Base-by-base conservation (phyloP, 2,888 invertebrate genomes). In the Salpingus planirostris region DNA sequence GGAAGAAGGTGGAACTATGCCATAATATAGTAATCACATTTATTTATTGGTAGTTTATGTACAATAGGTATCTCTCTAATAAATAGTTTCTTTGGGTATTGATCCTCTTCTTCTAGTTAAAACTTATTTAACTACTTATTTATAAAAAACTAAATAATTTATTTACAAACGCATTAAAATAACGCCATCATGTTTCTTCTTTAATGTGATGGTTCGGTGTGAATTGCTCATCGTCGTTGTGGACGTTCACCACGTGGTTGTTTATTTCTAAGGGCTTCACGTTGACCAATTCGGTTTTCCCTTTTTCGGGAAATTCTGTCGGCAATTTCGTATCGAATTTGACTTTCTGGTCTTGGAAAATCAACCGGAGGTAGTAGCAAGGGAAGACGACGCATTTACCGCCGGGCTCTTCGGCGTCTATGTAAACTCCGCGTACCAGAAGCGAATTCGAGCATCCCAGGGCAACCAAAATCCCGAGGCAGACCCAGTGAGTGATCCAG, bases 391-490 rank as follows among this genome's bases (percentile, higher is more conserved):
- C 84, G 55, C 88, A 86, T 49, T 85, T 79, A 10, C 86, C 85
- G 1, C 79, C 81, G 0, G 80, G 78, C 47, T 87, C 87, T 50
- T 88, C 87, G 0, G 83, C 89, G 61, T 90, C 90, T 31, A 89
- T 85, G 62, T 84, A 87, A 2, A 90, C 87, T 0, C 90, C 91
- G 24, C 89, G 73, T 2, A 89, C 89, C 40, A 90, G 70, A 30
- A 90, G 73, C 0, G 89, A 86, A 65, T 91, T 90, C 48, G 88
- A 82, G 55, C 88, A 88, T 57, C 88, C 87, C 31, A 90, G 69
- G 5, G 88, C 72, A 29, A 87, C 77, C 29, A 89, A 72, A 21
- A 87, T 66, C 1, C 78, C 57, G 40, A 89, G 73, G 42, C 86
- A 83, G 36, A 80, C 71, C 46, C 79, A 66, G 62, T 87, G 83